Conservation (phyloP, 2,113 vertebrate genomes). For the Cheilinus undulatus region DNA sequence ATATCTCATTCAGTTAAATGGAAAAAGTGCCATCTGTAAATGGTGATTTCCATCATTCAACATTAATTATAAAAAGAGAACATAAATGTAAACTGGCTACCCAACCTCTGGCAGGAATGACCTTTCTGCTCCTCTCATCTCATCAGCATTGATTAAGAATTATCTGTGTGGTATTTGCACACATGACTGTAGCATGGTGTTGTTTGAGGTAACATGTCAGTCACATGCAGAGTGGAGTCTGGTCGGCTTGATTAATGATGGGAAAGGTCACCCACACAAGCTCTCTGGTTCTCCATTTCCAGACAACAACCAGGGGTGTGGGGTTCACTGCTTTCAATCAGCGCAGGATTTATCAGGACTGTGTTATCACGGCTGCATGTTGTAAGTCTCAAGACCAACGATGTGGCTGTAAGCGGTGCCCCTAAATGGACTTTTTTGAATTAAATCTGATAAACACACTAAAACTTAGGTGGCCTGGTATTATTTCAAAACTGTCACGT, state of each 20-base stretch:
- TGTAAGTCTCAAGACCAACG: constrained; percentile 23
- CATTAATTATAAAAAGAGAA: constrained; percentile 2
- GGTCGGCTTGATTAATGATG: constrained; percentile 68
- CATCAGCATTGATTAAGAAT: constrained; percentile 68
- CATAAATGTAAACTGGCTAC: constrained; percentile 2
- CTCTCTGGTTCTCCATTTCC: constrained; percentile 58
- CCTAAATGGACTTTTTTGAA: constrained; percentile 45
- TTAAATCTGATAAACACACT: constrained; percentile 19
- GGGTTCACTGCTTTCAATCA: constrained; percentile 78
- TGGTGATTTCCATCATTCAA: constrained; percentile 6
- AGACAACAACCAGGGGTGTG: constrained; percentile 71
- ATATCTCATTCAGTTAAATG: constrained; percentile 11
- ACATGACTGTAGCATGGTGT: constrained; percentile 44
- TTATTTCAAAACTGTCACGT: constrained; percentile 31
- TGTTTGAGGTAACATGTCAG: constrained; percentile 57
- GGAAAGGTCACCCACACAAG: constrained; percentile 69
- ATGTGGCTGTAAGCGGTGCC: constrained; percentile 9
- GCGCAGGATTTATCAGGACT: constrained; percentile 60
- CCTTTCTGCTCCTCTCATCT: constrained; percentile 45
- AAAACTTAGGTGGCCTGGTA: constrained; percentile 26
- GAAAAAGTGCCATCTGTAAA: constrained; percentile 2
- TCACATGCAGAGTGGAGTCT: constrained; percentile 38
- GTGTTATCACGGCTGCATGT: constrained; percentile 60
- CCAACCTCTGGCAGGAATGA: constrained; percentile 29
- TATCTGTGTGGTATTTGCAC: constrained; percentile 50